Percentiles rank a stretch among this genome's conserved stretches.
phyloP scores from a whole-genome alignment of 1,140 invertebrate species.

The Oryctes rhinoceros region DNA sequence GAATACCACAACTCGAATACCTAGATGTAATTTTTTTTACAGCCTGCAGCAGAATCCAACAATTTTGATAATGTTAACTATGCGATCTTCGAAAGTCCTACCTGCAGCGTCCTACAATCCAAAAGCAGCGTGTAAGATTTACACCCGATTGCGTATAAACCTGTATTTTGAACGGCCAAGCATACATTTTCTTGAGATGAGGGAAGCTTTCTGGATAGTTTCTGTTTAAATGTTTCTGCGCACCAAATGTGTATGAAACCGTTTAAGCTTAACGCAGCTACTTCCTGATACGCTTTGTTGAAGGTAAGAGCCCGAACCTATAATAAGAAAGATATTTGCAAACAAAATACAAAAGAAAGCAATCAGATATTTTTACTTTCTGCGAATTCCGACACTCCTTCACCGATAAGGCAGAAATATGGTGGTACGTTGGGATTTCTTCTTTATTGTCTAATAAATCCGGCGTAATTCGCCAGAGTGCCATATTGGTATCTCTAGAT shows the following conservation, averaged over 20 bases:
- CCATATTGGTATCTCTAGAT: constrained; percentile 87
- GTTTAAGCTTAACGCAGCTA: constrained; percentile 92
- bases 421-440: constrained; percentile 66
- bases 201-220: constrained; percentile 84
- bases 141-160: constrained; percentile 91
- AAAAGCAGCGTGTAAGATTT: constrained; percentile 90
- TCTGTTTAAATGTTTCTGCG: constrained; percentile 85
- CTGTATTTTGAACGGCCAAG: constrained; percentile 83
- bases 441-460: constrained; percentile 60
- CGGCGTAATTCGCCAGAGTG: constrained; percentile 76
- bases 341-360: constrained; percentile 39
- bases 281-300: constrained; percentile 85
- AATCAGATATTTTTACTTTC: constrained; percentile 57
- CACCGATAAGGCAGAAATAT: constrained; percentile 74
- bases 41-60: constrained; percentile 54
- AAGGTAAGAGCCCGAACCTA: constrained; percentile 88
- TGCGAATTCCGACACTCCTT: constrained; percentile 76
- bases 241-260: constrained; percentile 94
- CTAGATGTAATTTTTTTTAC: constrained; percentile 75
- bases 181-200: constrained; percentile 94
- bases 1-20: constrained; percentile 85
- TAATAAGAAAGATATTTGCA: constrained; percentile 60
- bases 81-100: constrained; percentile 49
- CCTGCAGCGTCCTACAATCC: constrained; percentile 86
- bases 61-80: no score